Evolutionary conservation across 2,888 invertebrate species (phyloP).

Genomic region (Platycnemis pennipes): DNA sequence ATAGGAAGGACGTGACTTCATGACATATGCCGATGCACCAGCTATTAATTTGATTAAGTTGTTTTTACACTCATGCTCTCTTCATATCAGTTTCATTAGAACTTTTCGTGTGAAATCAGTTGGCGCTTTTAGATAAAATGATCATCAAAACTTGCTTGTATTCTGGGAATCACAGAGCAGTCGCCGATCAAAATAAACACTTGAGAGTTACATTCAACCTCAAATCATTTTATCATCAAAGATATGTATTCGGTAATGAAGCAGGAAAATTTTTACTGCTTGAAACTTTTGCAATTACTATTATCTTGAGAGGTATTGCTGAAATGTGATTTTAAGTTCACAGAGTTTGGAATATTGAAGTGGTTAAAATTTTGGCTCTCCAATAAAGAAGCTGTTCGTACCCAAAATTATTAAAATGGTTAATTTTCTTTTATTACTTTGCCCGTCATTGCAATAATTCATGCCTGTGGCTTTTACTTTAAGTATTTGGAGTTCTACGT

Average conservation of each 20-base stretch:
- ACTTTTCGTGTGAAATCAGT: neutral
- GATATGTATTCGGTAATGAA: neutral
- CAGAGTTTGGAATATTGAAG: no score
- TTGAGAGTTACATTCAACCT: neutral
- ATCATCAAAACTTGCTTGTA: neutral
- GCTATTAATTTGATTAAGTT: no score
- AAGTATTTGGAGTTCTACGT: no score
- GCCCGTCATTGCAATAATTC: no score
- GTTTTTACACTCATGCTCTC: no score
- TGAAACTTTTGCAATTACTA: neutral
- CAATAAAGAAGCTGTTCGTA: neutral
- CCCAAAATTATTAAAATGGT: no score
- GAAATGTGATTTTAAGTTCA: neutral
- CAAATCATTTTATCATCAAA: neutral
- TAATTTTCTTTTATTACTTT: no score
- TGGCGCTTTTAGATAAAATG: neutral
- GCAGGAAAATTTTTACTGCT: neutral
- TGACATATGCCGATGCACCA: no score
- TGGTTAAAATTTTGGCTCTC: neutral
- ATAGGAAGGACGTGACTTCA: no score
- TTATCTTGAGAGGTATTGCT: neutral
- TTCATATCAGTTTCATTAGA: neutral
- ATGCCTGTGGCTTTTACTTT: no score
- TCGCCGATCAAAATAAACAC: neutral
- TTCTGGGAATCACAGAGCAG: neutral